phyloP scores from a whole-genome alignment of 2,113 vertebrate species.

The Rhombomys opimus region DNA sequence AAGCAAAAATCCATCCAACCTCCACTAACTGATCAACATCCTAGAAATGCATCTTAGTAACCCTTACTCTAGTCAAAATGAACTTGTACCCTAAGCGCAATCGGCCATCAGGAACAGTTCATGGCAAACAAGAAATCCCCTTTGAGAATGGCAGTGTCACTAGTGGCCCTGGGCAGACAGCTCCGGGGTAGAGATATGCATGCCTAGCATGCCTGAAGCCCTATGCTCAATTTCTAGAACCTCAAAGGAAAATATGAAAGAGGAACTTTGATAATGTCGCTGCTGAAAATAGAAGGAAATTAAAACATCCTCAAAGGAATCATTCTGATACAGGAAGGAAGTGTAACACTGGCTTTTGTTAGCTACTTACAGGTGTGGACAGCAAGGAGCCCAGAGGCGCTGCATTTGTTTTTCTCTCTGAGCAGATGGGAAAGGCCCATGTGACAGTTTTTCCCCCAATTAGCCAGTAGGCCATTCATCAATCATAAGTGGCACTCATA shows the following conservation, averaged over 20 bases:
- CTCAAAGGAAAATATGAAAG: not conserved
- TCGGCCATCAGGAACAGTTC: slow-evolving; percentile 9
- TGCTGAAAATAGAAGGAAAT: slow-evolving; percentile 34
- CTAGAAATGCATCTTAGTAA: slow-evolving; percentile 32
- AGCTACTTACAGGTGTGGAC: not conserved
- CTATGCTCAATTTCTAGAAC: not conserved
- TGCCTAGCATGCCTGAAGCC: not conserved
- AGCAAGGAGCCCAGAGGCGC: not conserved
- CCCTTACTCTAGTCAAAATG: slow-evolving; percentile 44
- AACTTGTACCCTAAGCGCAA: slow-evolving; percentile 20
- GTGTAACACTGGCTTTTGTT: slow-evolving; percentile 32
- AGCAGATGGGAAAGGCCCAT: not conserved
- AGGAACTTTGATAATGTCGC: not conserved
- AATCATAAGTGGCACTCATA: not conserved
- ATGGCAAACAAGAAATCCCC: not conserved
- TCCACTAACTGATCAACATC: slow-evolving; percentile 19
- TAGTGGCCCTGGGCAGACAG: not conserved
- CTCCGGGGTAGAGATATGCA: not conserved
- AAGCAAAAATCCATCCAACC: not conserved
- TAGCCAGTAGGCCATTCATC: not conserved
- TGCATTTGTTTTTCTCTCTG: not conserved
- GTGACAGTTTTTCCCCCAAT: not conserved
- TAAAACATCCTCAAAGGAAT: not conserved
- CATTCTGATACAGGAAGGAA: slow-evolving; percentile 6
- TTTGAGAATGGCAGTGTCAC: slow-evolving; percentile 44